Evolutionary conservation across 2,113 vertebrate species (phyloP).

Genomic region (Glaucomys volans): DNA sequence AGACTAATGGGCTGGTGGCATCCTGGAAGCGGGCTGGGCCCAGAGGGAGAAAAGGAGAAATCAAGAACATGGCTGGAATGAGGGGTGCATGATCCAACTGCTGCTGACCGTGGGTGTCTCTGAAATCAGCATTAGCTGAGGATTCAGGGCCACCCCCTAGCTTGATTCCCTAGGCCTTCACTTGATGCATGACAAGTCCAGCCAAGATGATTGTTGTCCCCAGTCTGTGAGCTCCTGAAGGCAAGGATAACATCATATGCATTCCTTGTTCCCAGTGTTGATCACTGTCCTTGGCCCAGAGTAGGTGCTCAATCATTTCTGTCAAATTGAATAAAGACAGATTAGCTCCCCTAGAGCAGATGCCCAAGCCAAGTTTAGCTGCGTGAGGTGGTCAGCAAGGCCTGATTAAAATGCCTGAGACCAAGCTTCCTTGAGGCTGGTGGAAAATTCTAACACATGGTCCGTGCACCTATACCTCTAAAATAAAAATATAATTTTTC

Average conservation of each 20-base stretch:
- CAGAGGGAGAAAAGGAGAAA: neutral
- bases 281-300: constrained; percentile 6
- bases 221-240: neutral
- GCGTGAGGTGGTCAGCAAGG: neutral
- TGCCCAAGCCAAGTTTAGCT: neutral
- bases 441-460: neutral
- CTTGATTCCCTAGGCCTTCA: neutral
- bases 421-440: neutral
- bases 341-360: constrained; percentile 17
- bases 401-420: neutral
- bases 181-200: neutral
- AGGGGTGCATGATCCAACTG: neutral
- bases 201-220: neutral
- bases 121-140: neutral
- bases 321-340: constrained; percentile 33
- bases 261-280: neutral
- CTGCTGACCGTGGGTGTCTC: neutral
- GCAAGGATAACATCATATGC: neutral
- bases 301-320: neutral
- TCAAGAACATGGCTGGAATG: neutral
- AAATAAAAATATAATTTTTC: constrained; percentile 30
- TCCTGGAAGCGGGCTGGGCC: neutral
- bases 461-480: neutral
- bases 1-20: neutral
- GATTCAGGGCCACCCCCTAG: neutral